These are phyloP conservation scores for Choloepus didactylus DNA, from an alignment of 2,797 vertebrate species.

Conservation along the genomic window DNA sequence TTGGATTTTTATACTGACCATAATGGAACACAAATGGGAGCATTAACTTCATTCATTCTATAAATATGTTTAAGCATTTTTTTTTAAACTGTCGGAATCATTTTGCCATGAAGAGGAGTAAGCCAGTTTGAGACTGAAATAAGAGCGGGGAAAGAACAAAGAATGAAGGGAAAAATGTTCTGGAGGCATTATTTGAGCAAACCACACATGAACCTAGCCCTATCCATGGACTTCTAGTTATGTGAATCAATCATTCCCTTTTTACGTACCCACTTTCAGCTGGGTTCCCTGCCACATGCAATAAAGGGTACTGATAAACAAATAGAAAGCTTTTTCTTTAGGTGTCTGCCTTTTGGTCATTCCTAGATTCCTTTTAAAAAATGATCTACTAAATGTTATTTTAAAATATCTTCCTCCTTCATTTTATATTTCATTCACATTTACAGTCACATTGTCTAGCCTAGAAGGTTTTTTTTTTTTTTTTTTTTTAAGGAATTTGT, in stretches of 20 bases:
- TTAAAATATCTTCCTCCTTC: neutral
- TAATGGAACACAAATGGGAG: neutral
- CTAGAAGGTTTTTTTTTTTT: neutral
- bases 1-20: neutral
- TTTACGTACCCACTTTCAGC: neutral
- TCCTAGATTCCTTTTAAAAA: neutral
- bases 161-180: neutral
- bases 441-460: neutral
- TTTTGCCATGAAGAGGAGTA: neutral
- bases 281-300: neutral
- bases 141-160: neutral
- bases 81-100: neutral
- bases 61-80: neutral
- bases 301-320: neutral
- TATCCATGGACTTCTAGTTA: neutral
- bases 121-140: neutral
- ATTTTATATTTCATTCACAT: neutral
- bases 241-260: neutral
- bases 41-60: slow-evolving; percentile 2
- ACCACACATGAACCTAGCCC: neutral
- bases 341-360: neutral
- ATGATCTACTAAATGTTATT: neutral
- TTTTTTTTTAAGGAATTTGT: neutral
- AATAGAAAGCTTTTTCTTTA: neutral
- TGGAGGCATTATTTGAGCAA: neutral